Percentiles rank a stretch among this genome's conserved stretches.
Conservation (phyloP, 2,888 invertebrate species). For the Boloria selene region DNA sequence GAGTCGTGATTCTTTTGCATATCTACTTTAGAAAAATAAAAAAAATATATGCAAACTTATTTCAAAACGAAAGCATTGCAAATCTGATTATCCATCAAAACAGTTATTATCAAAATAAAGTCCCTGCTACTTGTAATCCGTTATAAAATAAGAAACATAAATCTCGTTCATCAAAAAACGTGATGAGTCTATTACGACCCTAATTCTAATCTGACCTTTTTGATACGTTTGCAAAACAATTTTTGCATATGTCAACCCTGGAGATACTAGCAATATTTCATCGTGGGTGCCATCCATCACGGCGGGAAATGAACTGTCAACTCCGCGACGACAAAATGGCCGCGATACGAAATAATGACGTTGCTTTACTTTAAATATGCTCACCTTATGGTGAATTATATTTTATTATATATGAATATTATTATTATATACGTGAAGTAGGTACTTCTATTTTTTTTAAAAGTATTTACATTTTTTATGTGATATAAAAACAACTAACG, state of each 20-base stretch:
- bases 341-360: constrained; percentile 62
- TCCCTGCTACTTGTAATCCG: constrained; percentile 15
- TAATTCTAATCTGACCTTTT: constrained; percentile 67
- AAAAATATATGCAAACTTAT: neutral
- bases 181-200: constrained; percentile 63
- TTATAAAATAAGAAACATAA: constrained; percentile 28
- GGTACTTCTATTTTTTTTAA: no score
- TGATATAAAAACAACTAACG: no score
- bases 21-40: no score
- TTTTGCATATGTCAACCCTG: constrained; percentile 80
- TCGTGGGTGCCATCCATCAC: constrained; percentile 70
- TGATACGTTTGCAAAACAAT: constrained; percentile 77
- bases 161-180: constrained; percentile 48
- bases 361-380: constrained; percentile 44
- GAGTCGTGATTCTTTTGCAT: no score
- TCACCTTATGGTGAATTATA: constrained; percentile 13
- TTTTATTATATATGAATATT: neutral
- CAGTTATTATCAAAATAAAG: constrained; percentile 6
- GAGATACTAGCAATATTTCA: constrained; percentile 71
- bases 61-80: no score
- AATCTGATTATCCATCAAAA: neutral
- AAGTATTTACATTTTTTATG: neutral
- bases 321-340: constrained; percentile 61
- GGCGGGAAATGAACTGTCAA: constrained; percentile 79
- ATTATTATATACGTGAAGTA: neutral